Base-by-base conservation (phyloP, 2,113 vertebrate species). In the Esox niger region DNA sequence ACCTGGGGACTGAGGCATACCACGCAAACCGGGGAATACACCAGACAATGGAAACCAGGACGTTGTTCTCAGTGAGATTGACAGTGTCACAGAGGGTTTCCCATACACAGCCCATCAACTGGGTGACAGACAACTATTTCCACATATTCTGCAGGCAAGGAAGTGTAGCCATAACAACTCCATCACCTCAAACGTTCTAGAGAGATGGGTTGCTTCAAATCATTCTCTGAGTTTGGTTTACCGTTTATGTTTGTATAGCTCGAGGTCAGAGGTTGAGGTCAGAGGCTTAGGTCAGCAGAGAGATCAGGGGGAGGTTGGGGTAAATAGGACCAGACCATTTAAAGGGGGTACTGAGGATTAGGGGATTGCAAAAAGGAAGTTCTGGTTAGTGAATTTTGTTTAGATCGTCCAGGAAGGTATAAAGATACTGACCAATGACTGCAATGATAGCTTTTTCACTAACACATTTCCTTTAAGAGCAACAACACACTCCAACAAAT, bases 1-100 rank as follows among this genome's bases (percentile, higher is more conserved):
- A 68, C 56, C 26, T 43, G 20, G 2, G 62, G 70, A 26, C 33
- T 30, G 56, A 32, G 64, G 69, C 60, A 25, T 6, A 61, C 47
- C 5, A n/a, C 7, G 47, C 47, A 49, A 49, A 21, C 15, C 13
- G n/a, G 11, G 47, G 47, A 52, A 23, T 6, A 52, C 21, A 52
- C n/a, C 47, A 52, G 47, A 21, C 47, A 21, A 52, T 6, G n/a
- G n/a, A 6, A 52, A 2, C n/a, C 8, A 21, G 2, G 47, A 21
- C n/a, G 47, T 52, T 15, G n/a, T 52, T 17, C 47, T 52, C n/a
- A 52, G n/a, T n/a, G 47, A 52, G n/a, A 52, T 52, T 43, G 38
- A 43, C 38, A 52, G 47, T 52, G n/a, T 52, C 6, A 52, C 32
- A 43, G 57, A 26, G 30, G 11, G 11, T 47, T 61, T 66, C 15